Conservation (phyloP, 1,140 invertebrate species). For the Drosophila malerkotliana region DNA sequence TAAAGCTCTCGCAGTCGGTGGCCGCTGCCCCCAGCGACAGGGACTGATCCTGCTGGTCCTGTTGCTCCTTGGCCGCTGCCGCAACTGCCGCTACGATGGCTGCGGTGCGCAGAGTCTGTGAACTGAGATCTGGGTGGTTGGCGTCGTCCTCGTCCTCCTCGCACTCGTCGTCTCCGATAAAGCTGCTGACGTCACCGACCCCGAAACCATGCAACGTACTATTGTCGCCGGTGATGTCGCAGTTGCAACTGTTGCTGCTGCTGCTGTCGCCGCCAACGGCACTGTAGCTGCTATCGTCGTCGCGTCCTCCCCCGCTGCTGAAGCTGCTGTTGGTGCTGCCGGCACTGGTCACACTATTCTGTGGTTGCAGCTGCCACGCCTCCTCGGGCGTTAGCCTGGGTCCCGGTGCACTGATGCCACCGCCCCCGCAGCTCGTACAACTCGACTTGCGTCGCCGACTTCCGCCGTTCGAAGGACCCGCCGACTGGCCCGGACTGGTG, state of each 20-base stretch:
- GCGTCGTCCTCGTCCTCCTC: constrained; percentile 57
- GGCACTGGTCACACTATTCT: constrained; percentile 70
- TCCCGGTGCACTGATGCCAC: constrained; percentile 15
- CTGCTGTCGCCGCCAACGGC: constrained; percentile 72
- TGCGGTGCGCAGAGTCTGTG: constrained; percentile 69
- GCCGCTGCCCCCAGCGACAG: constrained; percentile 29
- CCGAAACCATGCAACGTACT: constrained; percentile 75
- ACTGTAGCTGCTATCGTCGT: constrained; percentile 71
- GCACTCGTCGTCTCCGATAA: constrained; percentile 69
- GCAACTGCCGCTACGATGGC: constrained; percentile 71
- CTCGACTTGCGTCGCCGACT: constrained; percentile 66
- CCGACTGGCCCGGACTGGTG: constrained; percentile 19
- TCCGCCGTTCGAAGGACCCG: constrained; percentile 21
- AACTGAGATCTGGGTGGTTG: constrained; percentile 59
- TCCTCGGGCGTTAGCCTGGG: constrained; percentile 65
- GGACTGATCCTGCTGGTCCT: constrained; percentile 21
- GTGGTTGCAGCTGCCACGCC: constrained; percentile 68
- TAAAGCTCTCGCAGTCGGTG: constrained; percentile 68
- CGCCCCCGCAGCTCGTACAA: constrained; percentile 62
- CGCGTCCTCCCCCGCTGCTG: constrained; percentile 60
- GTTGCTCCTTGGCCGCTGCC: constrained; percentile 62
- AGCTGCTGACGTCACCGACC: constrained; percentile 73
- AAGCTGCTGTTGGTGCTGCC: constrained; percentile 72
- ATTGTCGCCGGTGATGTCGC: constrained; percentile 78
- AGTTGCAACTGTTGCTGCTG: constrained; percentile 80